Evolutionary conservation across 2,113 vertebrate species (phyloP).

Genomic region (Pimephales promelas): DNA sequence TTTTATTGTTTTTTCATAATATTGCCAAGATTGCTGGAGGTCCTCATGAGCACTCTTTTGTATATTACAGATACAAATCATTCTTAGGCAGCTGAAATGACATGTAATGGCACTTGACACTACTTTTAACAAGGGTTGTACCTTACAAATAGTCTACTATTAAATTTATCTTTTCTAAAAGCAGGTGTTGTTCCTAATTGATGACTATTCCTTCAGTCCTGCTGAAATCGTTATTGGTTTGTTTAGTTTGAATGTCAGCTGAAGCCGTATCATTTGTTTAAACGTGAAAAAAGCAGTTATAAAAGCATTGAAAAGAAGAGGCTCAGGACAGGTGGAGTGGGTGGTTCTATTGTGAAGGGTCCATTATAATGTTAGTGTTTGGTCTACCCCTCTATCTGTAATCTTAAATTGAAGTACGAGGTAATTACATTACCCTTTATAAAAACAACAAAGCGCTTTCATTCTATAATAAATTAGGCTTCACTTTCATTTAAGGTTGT

Average conservation of each 20-base stretch:
- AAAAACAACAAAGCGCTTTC: constrained; percentile 47
- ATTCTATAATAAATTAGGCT: constrained; percentile 53
- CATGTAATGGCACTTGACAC: neutral
- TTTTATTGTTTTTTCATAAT: constrained; percentile 55
- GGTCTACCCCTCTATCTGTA: constrained; percentile 1
- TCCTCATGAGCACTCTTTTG: constrained; percentile 29
- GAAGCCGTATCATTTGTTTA: neutral
- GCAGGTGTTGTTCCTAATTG: neutral
- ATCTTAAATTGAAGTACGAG: constrained; percentile 35
- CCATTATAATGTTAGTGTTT: neutral
- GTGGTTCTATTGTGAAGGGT: constrained; percentile 9
- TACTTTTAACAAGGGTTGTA: neutral
- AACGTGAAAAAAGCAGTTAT: neutral
- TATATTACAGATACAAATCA: constrained; percentile 31
- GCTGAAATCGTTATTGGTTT: neutral
- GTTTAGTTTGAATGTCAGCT: neutral
- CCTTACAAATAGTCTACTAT: neutral
- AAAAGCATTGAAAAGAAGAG: neutral
- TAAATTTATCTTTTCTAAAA: neutral
- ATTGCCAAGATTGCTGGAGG: constrained; percentile 27
- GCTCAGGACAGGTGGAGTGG: constrained; percentile 9
- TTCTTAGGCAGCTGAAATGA: neutral
- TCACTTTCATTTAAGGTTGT: constrained; percentile 21
- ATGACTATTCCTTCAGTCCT: neutral
- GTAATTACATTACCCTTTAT: constrained; percentile 61